Conservation (phyloP, 92 coral and sea anemone genomes). For the Epizoanthus ramosus region DNA sequence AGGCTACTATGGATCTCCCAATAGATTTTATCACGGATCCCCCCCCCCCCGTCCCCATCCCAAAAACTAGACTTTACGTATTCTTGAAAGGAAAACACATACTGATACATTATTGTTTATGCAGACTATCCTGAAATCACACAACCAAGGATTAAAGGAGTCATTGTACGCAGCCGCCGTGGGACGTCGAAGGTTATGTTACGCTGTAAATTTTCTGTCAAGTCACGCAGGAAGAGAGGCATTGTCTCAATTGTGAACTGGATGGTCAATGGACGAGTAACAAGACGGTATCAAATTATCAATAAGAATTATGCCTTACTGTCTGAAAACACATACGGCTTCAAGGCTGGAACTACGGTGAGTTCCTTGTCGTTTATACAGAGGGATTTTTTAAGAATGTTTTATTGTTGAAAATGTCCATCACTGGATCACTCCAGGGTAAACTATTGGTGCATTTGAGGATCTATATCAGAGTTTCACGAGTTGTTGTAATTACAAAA, state of each 20-base stretch:
- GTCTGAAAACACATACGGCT: slow-evolving; percentile 71
- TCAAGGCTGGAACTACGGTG: slow-evolving; percentile 90
- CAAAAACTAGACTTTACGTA: no score
- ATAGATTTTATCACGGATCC: no score
- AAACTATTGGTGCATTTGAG: no score
- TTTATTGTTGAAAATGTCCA: neutral
- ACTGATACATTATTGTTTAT: neutral
- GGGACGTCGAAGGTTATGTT: slow-evolving; percentile 65
- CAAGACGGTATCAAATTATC: slow-evolving; percentile 50
- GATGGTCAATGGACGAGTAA: slow-evolving; percentile 60
- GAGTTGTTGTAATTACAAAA: no score
- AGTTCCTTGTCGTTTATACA: neutral
- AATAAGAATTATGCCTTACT: slow-evolving; percentile 62
- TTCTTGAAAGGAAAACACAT: no score
- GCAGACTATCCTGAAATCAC: slow-evolving; percentile 73
- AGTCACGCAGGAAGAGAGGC: slow-evolving; percentile 52
- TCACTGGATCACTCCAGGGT: no score
- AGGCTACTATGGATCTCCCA: no score
- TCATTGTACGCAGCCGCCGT: slow-evolving; percentile 54
- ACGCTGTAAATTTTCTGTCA: slow-evolving; percentile 73
- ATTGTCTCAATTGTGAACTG: slow-evolving; percentile 66
- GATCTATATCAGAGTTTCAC: no score
- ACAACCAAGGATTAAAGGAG: slow-evolving; percentile 68
- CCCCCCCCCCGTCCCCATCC: no score
- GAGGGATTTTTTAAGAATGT: neutral